Evolutionary conservation across 2,113 vertebrate genomes (phyloP).

Genomic region (Aleadryas rufinucha): DNA sequence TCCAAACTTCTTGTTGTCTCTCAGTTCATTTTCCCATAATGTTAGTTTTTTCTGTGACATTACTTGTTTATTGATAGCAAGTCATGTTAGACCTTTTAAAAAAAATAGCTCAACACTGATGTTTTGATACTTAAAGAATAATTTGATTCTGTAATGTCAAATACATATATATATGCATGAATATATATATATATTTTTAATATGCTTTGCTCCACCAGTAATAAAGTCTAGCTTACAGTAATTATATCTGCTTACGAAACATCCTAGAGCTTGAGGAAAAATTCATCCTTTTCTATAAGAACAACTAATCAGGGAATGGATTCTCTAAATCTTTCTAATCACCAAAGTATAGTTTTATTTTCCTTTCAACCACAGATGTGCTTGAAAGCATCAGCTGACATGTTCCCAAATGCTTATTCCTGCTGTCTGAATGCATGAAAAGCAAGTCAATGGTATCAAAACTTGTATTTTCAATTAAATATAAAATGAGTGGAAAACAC

Average conservation of each 20-base stretch:
- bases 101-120: neutral
- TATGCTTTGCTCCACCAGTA: rapidly evolving
- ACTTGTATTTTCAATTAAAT: neutral
- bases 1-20: neutral
- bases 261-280: neutral
- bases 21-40: neutral
- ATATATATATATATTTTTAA: neutral
- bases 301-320: neutral
- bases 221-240: neutral
- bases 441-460: neutral
- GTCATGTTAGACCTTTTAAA: neutral
- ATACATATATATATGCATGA: neutral
- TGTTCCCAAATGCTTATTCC: neutral
- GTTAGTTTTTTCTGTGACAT: neutral
- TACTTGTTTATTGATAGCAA: neutral
- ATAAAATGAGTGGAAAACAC: neutral
- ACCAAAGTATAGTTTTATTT: neutral
- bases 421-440: neutral
- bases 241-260: neutral
- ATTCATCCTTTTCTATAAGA: neutral
- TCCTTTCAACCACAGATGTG: neutral
- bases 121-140: neutral
- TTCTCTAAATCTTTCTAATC: neutral
- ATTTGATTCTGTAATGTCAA: neutral
- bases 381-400: neutral